These are phyloP conservation scores for Lochmaea capreae DNA, from an alignment of 2,888 invertebrate species.

Conservation along the genomic window DNA sequence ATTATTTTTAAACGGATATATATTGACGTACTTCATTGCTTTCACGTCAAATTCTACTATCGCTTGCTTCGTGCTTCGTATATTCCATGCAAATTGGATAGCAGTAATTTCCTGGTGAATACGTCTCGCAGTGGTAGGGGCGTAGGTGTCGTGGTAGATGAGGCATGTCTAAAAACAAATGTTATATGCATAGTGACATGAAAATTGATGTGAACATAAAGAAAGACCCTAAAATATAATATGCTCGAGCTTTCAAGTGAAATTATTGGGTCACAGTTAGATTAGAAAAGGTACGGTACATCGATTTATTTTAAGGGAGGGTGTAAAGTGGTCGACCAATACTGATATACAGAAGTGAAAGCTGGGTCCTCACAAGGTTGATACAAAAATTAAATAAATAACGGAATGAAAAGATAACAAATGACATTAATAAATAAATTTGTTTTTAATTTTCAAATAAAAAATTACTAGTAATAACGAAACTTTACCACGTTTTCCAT, in stretches of 20 bases:
- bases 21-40: slow-evolving; percentile 27
- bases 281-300: slow-evolving; percentile 38
- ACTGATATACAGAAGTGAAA: no score
- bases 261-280: slow-evolving; percentile 45
- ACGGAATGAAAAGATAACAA: no score
- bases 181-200: slow-evolving; percentile 41
- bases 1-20: slow-evolving; percentile 16
- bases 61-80: slow-evolving; percentile 22
- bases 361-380: no score
- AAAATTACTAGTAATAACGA: background rate
- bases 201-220: slow-evolving; percentile 46
- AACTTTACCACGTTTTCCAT: background rate
- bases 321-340: slow-evolving; percentile 5
- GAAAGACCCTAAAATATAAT: slow-evolving; percentile 46
- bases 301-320: slow-evolving; percentile 36
- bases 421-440: no score
- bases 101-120: slow-evolving; percentile 33
- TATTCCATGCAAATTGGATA: slow-evolving; percentile 29
- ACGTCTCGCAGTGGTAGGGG: slow-evolving; percentile 9
- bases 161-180: slow-evolving; percentile 44
- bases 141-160: slow-evolving; percentile 35
- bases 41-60: slow-evolving; percentile 24
- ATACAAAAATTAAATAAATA: no score
- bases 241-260: slow-evolving; percentile 42
- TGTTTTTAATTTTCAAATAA: no score